These are phyloP conservation scores for Myopa testacea DNA, from an alignment of 2,888 invertebrate species.

Conservation along the genomic window DNA sequence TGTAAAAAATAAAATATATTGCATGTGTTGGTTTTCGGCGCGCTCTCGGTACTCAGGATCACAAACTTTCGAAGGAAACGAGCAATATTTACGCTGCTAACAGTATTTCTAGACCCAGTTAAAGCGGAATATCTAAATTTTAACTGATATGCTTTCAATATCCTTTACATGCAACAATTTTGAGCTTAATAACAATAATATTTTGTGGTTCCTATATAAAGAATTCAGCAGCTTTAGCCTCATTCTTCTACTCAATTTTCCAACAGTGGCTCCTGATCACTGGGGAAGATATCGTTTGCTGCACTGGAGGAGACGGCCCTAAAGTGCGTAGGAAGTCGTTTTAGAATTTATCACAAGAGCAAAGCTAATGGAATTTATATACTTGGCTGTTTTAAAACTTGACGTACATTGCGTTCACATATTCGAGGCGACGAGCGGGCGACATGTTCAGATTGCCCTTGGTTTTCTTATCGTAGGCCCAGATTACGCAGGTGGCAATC, in stretches of 20 bases:
- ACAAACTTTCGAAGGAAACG: too few relatives aligned
- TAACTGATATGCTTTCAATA: constrained; percentile 26
- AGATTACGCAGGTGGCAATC: constrained; percentile 79
- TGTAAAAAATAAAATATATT: too few relatives aligned
- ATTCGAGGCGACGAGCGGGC: constrained; percentile 72
- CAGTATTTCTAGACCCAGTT: background rate
- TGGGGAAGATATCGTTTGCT: constrained; percentile 52
- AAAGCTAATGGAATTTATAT: constrained; percentile 13
- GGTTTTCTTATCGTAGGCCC: constrained; percentile 77
- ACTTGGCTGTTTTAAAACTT: constrained; percentile 48
- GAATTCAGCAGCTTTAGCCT: background rate
- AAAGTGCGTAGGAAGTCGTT: constrained; percentile 39
- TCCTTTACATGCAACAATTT: constrained; percentile 13
- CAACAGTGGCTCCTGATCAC: constrained; percentile 57
- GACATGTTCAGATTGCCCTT: constrained; percentile 82
- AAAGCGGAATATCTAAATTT: background rate
- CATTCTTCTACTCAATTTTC: constrained; percentile 48
- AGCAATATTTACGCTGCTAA: background rate
- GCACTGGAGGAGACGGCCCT: constrained; percentile 45
- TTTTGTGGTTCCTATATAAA: background rate
- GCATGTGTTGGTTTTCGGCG: too few relatives aligned
- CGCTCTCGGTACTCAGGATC: too few relatives aligned
- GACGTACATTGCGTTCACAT: constrained; percentile 63
- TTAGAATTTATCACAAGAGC: constrained; percentile 3
- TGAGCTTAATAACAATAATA: background rate